Evolutionary conservation across 2,888 invertebrate species (phyloP), one percentile per base, ranked within the genome.

Genomic region (Sinotaia quadrata): DNA sequence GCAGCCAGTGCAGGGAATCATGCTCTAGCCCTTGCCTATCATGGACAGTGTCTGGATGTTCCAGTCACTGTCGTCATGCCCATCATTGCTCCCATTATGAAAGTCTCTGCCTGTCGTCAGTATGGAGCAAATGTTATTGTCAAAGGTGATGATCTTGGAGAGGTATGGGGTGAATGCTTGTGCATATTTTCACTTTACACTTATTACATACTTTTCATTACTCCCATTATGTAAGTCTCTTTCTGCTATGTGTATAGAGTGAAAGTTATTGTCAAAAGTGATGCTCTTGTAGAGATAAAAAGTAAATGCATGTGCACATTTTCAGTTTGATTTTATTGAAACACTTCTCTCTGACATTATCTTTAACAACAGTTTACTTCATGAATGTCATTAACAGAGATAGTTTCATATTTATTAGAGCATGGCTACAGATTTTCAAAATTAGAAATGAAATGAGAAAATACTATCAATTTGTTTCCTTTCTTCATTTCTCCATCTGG

Each of bases 1-100:
- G 95, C 97, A 0, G 97, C 97, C 0, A 96, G 96, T 0, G 91
- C 97, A 65, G 97, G 97, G 0, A 98, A 97, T 88, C 97, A 98
- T 89, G 97, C 98, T 0, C 92, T 95, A 79, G 93, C 93, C 0
- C 89, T 95, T 57, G 92, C 93, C 76, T 95, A 93, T 86, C 95
- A 95, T 85, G 95, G 94, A 0, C 90, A 91, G 77, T 90, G 91
- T 69, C 90, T 95, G 10, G 90, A 80, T 12, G 83, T 88, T 21
- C 84, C 85, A 2, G 83, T 88, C 27, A 94, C 94, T 0, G 95
- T 98, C 5, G 94, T 98, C n/a, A 97, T 98, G 97, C 97, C 97
- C 4, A 92, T 92, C 49, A 92, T 95, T 0, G 97, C 97, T 0
- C 97, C 97, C 0, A 94, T 98, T 69, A 97, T 97, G 96, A 98